These are phyloP conservation scores for Eurytoma californica DNA, from an alignment of 2,888 invertebrate species.

Conservation along the genomic window DNA sequence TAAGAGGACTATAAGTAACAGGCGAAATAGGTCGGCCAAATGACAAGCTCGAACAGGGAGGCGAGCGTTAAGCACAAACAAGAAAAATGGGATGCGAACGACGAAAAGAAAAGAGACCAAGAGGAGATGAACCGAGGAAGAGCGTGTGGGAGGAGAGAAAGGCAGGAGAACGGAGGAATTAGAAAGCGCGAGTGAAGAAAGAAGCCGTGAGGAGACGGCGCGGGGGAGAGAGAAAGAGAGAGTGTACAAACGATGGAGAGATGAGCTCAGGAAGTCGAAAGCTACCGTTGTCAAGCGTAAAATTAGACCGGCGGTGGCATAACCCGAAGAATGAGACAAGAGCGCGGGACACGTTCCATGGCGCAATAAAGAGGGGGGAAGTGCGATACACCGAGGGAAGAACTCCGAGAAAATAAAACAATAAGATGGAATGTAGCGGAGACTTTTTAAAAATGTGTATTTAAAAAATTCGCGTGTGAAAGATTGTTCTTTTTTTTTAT, in stretches of 20 bases:
- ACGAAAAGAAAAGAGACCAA: slow-evolving; percentile 26
- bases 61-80: slow-evolving; percentile 34
- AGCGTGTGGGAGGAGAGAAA: not conserved
- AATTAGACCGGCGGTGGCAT: slow-evolving; percentile 47
- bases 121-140: slow-evolving; percentile 5
- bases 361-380: not conserved
- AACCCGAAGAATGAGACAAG: slow-evolving; percentile 36
- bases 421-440: not conserved
- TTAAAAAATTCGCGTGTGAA: no score
- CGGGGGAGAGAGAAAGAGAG: slow-evolving; percentile 9
- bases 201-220: not conserved
- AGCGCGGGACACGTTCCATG: slow-evolving; percentile 14
- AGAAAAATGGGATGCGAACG: slow-evolving; percentile 44
- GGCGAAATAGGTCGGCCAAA: slow-evolving; percentile 44
- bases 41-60: slow-evolving; percentile 48
- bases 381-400: slow-evolving; percentile 30
- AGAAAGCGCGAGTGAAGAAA: slow-evolving; percentile 17
- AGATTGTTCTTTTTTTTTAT: no score
- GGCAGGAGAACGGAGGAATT: slow-evolving; percentile 21
- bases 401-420: slow-evolving; percentile 34
- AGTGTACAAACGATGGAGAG: slow-evolving; percentile 40
- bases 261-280: slow-evolving; percentile 51
- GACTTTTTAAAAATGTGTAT: no score
- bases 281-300: slow-evolving; percentile 47
- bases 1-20: slow-evolving; percentile 52